Evolutionary conservation across 2,888 invertebrate genomes (phyloP).

Genomic region (Myathropa florea): DNA sequence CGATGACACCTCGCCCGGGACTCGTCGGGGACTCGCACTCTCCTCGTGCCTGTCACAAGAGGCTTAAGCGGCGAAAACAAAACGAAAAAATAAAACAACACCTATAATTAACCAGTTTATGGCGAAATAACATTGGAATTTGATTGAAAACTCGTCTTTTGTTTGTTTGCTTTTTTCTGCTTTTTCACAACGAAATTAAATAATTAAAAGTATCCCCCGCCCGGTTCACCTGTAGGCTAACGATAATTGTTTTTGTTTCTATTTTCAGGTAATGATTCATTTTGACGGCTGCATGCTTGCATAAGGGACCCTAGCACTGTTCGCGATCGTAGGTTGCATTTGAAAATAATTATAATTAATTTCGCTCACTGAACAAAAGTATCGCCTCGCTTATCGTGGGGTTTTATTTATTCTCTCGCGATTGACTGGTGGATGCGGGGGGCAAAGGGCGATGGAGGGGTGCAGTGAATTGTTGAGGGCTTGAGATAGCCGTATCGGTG

Average conservation of each 20-base stretch:
- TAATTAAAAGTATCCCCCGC: background rate
- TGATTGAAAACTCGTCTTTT: conserved; percentile 6
- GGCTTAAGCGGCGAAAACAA: background rate
- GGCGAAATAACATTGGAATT: background rate
- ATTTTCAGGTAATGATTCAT: conserved; percentile 29
- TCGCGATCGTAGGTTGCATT: background rate
- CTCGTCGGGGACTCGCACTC: background rate
- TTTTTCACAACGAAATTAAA: background rate
- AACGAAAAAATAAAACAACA: no score
- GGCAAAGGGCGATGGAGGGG: no score
- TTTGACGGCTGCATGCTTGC: background rate
- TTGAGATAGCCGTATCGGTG: background rate
- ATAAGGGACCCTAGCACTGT: background rate
- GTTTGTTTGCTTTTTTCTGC: background rate
- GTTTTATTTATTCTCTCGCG: background rate
- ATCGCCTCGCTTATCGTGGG: background rate
- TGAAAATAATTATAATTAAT: background rate
- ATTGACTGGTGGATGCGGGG: no score
- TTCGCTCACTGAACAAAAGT: background rate
- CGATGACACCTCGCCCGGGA: conserved; percentile 13
- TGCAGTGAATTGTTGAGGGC: background rate
- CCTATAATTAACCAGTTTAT: background rate
- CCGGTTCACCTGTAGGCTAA: background rate
- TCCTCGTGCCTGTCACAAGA: background rate
- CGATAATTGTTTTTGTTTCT: background rate